A percentile compares a stretch with the other conserved stretches of the same genome.
phyloP scores from a whole-genome alignment of 2,113 vertebrate genomes.

The Gallinago media region DNA sequence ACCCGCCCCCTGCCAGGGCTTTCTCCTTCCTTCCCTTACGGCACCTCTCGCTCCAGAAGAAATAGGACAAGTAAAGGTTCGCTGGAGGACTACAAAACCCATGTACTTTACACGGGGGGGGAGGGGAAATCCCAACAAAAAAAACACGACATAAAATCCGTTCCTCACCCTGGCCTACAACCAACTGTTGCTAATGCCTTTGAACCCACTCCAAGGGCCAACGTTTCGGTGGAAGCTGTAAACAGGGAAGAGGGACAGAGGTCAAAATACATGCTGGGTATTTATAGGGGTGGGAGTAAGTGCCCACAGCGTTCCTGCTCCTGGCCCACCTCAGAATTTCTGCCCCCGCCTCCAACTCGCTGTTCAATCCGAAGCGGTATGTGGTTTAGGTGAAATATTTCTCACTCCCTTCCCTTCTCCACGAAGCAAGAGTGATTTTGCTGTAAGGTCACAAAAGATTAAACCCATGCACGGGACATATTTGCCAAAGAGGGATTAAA shows the following conservation, averaged over 20 bases:
- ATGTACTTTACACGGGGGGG: neutral
- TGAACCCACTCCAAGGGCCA: neutral
- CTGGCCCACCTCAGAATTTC: neutral
- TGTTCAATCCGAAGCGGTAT: neutral
- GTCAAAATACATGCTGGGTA: neutral
- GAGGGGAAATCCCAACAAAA: neutral
- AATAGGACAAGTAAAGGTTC: neutral
- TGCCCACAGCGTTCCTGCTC: neutral
- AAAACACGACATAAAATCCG: neutral
- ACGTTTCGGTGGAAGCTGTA: neutral
- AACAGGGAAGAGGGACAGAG: neutral
- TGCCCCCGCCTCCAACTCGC: neutral
- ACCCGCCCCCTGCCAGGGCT: neutral
- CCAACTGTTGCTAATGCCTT: neutral
- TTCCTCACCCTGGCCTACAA: neutral
- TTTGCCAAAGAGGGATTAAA: neutral
- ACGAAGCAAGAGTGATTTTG: neutral
- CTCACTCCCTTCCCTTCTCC: neutral
- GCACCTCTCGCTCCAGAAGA: neutral
- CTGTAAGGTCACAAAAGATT: neutral
- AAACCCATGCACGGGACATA: rapidly evolving
- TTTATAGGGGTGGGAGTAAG: neutral
- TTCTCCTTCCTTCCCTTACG: neutral
- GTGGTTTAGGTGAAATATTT: neutral
- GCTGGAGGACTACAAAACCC: neutral